Evolutionary conservation across 2,888 invertebrate genomes (phyloP).

Genomic region (Psylliodes chrysocephalus): DNA sequence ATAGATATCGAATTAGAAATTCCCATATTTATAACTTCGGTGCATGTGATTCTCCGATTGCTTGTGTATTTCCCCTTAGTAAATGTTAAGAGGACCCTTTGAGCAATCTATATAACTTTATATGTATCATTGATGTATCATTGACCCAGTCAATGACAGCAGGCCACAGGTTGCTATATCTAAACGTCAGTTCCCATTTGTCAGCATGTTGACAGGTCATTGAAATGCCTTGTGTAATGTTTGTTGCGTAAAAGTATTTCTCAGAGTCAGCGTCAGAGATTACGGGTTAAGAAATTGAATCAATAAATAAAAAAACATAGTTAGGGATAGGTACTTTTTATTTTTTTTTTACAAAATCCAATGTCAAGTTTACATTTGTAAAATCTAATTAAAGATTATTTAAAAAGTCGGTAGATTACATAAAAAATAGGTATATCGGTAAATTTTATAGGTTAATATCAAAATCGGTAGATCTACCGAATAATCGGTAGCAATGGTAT

Average conservation of each 20-base stretch:
- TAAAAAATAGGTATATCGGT: not conserved
- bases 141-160: no score
- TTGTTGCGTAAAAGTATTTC: not conserved
- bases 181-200: no score
- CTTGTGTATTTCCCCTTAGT: no score
- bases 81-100: no score
- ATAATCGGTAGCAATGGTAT: not conserved
- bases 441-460: not conserved
- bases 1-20: no score
- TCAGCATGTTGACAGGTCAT: no score
- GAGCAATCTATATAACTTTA: no score
- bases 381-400: not conserved
- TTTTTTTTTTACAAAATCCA: not conserved
- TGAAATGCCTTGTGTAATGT: not conserved
- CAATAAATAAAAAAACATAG: not conserved
- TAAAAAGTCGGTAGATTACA: not conserved
- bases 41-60: no score
- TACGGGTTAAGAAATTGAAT: not conserved
- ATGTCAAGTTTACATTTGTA: not conserved
- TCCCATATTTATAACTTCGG: no score
- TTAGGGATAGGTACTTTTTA: not conserved
- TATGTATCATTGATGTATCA: no score
- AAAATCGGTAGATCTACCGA: no score
- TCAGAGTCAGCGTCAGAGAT: not conserved
- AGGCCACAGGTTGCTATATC: no score